Evolutionary conservation across 1,140 invertebrate species (phyloP), one percentile per base, ranked within the genome.

Genomic region (Tetranychus cinnabarinus): DNA sequence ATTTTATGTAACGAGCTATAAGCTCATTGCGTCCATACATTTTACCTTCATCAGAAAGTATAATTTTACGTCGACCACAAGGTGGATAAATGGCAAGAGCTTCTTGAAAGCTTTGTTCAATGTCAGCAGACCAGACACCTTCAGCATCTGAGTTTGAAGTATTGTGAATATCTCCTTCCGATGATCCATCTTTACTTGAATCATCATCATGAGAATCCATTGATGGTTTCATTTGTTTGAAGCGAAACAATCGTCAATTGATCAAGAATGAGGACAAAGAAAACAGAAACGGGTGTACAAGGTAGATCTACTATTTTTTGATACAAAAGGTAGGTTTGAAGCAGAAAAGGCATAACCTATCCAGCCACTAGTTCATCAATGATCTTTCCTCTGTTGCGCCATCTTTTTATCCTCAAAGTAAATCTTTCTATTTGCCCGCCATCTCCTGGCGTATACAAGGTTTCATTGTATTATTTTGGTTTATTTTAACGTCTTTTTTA

Each of bases 101-200:
- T 79, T 99, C 95, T 74, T 98, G 93, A 76, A 99, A 99, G 75
- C 90, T 93, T 77, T 98, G 95, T 75, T 99, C 96, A 75, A 99
- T 99, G 76, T 98, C 95, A 58, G 92, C 88, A 74, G 88, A 93
- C 96, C 96, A 99, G 31, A 99, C 95, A 65, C 96, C 95, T 75
- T 99, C 96, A 58, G 93, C 95, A 76, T 98, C 95, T 65, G 86
- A 85, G 39, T 59, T 59, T 52, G 62, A 63, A 33, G 63, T 67
- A 31, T 60, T 59, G 46, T 65, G 56, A 31, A 62, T 59, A 50
- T 67, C 67, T 8, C 62, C 68, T 56, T 69, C 68, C n/a, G 67
- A 70, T 36, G 73, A 72, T 65, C 72, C 72, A 63, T 64, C 63
- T 61, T 64, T 64, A 52, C 59, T 61, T n/a, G 55, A 58, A 46